Base-by-base conservation (phyloP, 2,797 vertebrate genomes). In the Typhlichthys subterraneus region DNA sequence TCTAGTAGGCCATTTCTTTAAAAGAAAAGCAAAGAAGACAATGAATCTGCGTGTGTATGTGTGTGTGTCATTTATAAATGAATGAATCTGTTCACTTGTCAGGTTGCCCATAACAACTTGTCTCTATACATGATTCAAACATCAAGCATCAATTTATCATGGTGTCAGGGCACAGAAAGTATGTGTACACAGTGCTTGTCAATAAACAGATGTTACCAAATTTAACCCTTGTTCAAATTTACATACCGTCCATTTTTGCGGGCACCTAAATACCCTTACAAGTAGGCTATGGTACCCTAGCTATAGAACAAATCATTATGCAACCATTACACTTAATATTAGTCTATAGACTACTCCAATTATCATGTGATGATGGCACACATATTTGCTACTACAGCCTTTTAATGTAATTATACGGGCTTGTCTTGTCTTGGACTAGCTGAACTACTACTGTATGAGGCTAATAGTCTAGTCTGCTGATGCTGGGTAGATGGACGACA, bases 131-230 rank as follows among this genome's bases (percentile, higher is more conserved):
- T 81, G 69, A 57, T 5, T 52, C 65, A 65, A 52, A 70, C 76
- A 87, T 83, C 69, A 77, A 57, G 65, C 3, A 86, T 89, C 79
- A 87, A 85, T 89, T 82, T 83, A 51, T 85, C 68, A 86, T 87
- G 83, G 67, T 50, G 68, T 70, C 58, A 42, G 4, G 61, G 75
- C 53, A 60, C 72, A 77, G 70, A 15, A 78, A 83, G 84, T 29
- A 29, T 29, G 23, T 29, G 23, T 29, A 29, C 4, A 29, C 75
- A 81, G 84, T 82, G 83, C 83, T 85, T 38, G 70, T 90, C 74
- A 87, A 87, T 89, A 82, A 87, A 83, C 53, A 72, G 68, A 72
- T 2, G 31, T 61, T 50, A 67, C 65, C 70, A 70, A 62, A 58
- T 63, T 77, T 80, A 68, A 82, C 68, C 76, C 69, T 54, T 76